Base-by-base conservation (phyloP, 2,113 vertebrate species). In the Trematomus loennbergii region DNA sequence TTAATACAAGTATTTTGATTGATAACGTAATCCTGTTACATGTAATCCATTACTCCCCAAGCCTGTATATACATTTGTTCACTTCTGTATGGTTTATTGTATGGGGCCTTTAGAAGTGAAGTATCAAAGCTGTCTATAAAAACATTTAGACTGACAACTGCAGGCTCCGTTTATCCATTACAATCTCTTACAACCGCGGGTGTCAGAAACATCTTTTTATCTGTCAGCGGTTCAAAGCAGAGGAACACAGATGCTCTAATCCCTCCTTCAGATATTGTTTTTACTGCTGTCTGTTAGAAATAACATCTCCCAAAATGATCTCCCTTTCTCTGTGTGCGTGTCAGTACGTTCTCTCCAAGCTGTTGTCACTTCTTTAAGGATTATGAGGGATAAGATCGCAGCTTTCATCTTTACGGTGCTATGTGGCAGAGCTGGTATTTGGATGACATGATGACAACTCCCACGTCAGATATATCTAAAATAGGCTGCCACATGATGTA, bases 351-450 rank as follows among this genome's bases (percentile, higher is more conserved):
- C 52, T 71, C 65, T 75, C 61, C 70, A 29, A 82, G 84, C 70
- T 72, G 60, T 70, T 76, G 67, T 86, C 73, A 86, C 73, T 60
- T 86, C 78, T 90, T 76, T 75, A 62, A 60, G 68, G 77, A 62
- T 87, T 82, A 81, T 62, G 69, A 76, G 64, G 72, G 81, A 90
- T 86, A 75, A 89, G 73, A 84, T 86, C 62, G 61, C 0, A 83
- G 82, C 86, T 84, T 85, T 93, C 83, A 91, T 92, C 85, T 74
- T 62, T 25, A 55, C 75, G 78, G 68, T 78, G 79, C 75, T 75
- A 62, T 54, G 63, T 69, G 70, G 71, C 75, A 75, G 77, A 46
- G 78, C 78, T 74, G 80, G 84, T 82, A 82, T 81, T 49, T 72
- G 62, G 55, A 59, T 82, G 84, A 74, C 70, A 80, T 52, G 49